Evolutionary conservation across 2,888 invertebrate genomes (phyloP).

Genomic region (Nephrotoma flavescens): DNA sequence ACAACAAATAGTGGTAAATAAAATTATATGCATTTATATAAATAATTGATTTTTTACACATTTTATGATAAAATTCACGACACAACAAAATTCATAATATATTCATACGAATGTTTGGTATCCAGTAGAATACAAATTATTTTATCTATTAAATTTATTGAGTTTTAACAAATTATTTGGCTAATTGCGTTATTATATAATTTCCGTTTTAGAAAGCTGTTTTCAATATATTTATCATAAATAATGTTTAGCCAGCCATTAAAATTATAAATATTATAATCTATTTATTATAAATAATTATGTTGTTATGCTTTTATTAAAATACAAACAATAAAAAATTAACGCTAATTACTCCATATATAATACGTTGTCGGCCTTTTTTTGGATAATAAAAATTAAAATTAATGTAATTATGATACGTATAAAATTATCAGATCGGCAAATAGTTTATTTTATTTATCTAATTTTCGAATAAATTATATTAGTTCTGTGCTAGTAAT

Average conservation of each 20-base stretch:
- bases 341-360: not conserved
- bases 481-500: not conserved
- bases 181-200: not conserved
- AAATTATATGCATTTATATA: too few relatives aligned
- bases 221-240: too few relatives aligned
- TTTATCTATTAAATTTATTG: not conserved
- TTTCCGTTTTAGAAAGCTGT: not conserved
- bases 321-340: not conserved
- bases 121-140: not conserved
- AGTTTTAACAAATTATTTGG: not conserved
- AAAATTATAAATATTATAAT: not conserved
- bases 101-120: not conserved
- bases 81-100: not conserved
- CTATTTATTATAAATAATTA: not conserved
- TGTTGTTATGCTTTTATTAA: not conserved
- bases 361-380: not conserved
- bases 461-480: not conserved
- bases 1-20: not conserved
- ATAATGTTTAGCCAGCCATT: not conserved
- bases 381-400: not conserved
- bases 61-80: not conserved
- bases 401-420: not conserved
- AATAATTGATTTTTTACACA: not conserved
- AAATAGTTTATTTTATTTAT: not conserved
- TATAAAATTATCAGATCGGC: not conserved